Base-by-base conservation (phyloP, 2,888 invertebrate genomes). In the Mechanitis messenoides region DNA sequence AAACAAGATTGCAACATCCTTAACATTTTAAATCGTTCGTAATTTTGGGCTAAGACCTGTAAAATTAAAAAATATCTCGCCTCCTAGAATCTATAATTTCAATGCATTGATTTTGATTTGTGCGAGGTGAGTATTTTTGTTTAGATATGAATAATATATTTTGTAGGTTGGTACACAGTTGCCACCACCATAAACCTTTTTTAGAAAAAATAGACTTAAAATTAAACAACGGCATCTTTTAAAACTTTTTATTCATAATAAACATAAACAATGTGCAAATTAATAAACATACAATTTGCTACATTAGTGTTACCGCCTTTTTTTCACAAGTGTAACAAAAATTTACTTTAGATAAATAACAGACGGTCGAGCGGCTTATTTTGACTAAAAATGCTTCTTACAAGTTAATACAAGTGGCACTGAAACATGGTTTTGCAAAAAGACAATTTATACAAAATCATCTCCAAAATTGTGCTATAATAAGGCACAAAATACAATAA, bases 221-320 rank as follows among this genome's bases (percentile, higher is more conserved):
- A 59, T 69, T 68, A 74, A 68, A 67, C 64, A 60, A 66, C 28
- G 53, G 68, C 68, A 54, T 68, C 55, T 73, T 80, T 81, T 79
- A 77, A 79, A 81, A 78, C 74, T 77, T 84, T 78, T 87, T 86
- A 86, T 84, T 86, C 78, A 73, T 81, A 82, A 81, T 87, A 87
- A 89, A 87, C 85, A 83, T 86, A 82, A 87, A 87, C 86, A 84
- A 83, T 87, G 87, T 84, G 87, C 84, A 87, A 86, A 87, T 85
- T 80, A 69, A 66, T 69, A 68, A 68, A 63, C 57, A 58, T 62
- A 66, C 66, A 61, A 67, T 69, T 69, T 69, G 68, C 67, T 68
- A 66, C 62, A 66, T 68, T 64, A 55, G 73, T 72, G 71, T 73
- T 77, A 75, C 57, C 75, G 74, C 72, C 54, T 58, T 60, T 61